Conservation (phyloP, 2,113 vertebrate genomes). For the Oryzias melastigma region DNA sequence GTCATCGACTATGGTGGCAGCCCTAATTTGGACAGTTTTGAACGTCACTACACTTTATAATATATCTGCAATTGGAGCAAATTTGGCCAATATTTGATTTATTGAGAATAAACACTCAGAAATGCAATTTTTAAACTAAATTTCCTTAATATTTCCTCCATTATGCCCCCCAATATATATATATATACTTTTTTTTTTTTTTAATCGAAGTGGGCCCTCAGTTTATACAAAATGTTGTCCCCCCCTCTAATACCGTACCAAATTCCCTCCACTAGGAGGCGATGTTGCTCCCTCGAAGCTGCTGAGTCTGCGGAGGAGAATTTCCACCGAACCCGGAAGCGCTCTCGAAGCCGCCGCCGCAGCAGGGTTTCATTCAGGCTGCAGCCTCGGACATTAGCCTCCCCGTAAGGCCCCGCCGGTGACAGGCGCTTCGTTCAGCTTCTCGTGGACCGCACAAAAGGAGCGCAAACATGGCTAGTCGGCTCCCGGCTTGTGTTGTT, state of each 20-base stretch:
- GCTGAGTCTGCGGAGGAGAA: conserved; percentile 44
- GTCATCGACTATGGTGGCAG: no score
- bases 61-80: no score
- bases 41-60: no score
- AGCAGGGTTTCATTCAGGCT: conserved; percentile 43
- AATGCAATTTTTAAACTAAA: no score
- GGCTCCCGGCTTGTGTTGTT: conserved; percentile 95
- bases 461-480: conserved; percentile 85
- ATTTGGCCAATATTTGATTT: no score
- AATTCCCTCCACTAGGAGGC: neutral
- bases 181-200: no score
- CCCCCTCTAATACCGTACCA: conserved; percentile 5
- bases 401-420: neutral
- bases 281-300: neutral
- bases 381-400: neutral
- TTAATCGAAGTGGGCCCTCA: no score
- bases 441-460: neutral
- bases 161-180: no score
- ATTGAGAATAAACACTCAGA: no score
- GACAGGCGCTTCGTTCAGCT: neutral
- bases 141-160: no score
- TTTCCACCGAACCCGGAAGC: conserved; percentile 57
- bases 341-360: conserved; percentile 16
- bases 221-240: no score
- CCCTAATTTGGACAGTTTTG: no score